A percentile compares a stretch with the other conserved stretches of the same genome.
Conservation (phyloP, 1,140 invertebrate species). For the Lasioglossum albipes region DNA sequence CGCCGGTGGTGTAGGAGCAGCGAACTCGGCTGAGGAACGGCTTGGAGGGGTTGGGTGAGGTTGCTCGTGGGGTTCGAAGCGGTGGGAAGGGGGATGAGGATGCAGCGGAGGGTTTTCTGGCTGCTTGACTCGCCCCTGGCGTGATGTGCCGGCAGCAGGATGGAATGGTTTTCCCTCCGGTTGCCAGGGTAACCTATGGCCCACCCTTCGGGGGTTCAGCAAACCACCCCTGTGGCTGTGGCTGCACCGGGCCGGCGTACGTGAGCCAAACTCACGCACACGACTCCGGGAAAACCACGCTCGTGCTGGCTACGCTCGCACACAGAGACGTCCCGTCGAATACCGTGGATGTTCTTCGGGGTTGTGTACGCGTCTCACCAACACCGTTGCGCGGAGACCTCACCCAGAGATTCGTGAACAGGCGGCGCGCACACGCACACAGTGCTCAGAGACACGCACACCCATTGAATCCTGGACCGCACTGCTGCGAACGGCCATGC, state of each 20-base stretch:
- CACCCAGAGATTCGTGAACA: slow-evolving; percentile 21
- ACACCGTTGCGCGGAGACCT: slow-evolving; percentile 6
- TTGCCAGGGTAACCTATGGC: slow-evolving; percentile 77
- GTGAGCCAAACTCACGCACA: slow-evolving; percentile 46
- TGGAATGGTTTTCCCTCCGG: slow-evolving; percentile 76
- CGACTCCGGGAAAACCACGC: slow-evolving; percentile 45
- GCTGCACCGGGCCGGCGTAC: slow-evolving; percentile 41
- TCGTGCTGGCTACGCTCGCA: slow-evolving; percentile 3
- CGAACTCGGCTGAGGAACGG: slow-evolving; percentile 14
- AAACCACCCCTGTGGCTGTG: slow-evolving; percentile 56
- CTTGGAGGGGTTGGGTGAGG: background rate
- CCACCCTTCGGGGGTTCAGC: slow-evolving; percentile 70
- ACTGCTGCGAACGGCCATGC: slow-evolving; percentile 76
- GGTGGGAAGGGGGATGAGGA: slow-evolving; percentile 32
- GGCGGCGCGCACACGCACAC: slow-evolving; percentile 3
- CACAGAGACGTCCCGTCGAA: background rate
- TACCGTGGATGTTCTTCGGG: background rate
- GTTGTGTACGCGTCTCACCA: background rate
- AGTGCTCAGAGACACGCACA: slow-evolving; percentile 2
- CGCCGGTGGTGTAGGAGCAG: slow-evolving; percentile 16
- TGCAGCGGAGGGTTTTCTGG: slow-evolving; percentile 69
- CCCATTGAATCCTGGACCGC: slow-evolving; percentile 52
- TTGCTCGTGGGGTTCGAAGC: background rate
- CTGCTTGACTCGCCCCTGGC: slow-evolving; percentile 63
- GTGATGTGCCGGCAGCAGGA: slow-evolving; percentile 76